These are phyloP conservation scores for Fissipunctia ypsillon DNA, from an alignment of 2,888 invertebrate species.

Conservation along the genomic window DNA sequence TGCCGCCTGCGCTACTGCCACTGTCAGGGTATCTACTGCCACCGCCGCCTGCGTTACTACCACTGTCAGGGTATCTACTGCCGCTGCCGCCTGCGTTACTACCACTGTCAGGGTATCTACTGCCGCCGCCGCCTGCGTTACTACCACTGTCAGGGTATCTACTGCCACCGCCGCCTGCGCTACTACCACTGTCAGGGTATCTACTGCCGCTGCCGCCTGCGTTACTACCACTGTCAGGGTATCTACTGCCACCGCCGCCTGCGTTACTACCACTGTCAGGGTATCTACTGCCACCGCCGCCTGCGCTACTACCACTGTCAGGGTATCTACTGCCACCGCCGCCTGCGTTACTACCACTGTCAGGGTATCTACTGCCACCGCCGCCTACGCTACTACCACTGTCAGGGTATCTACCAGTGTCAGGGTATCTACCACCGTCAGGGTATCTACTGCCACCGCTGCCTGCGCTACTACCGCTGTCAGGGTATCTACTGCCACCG, in stretches of 20 bases:
- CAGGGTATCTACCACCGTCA: no score
- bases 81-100: no score
- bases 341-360: no score
- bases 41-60: no score
- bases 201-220: no score
- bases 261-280: constrained; percentile 9
- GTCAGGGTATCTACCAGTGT: not conserved
- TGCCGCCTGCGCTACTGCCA: no score
- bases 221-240: constrained; percentile 10
- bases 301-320: not conserved
- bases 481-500: not conserved
- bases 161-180: no score
- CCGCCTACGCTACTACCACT: not conserved
- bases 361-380: constrained; percentile 8
- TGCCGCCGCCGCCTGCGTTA: no score
- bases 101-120: constrained; percentile 11
- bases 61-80: constrained; percentile 6
- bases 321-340: constrained; percentile 25
- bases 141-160: constrained; percentile 8
- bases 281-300: no score
- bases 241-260: no score
- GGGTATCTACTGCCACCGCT: not conserved
- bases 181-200: constrained; percentile 8
- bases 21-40: not conserved
- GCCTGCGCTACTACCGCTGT: not conserved